Evolutionary conservation across 2,797 vertebrate genomes (phyloP).

Genomic region (Pangasius sanitwongsei): DNA sequence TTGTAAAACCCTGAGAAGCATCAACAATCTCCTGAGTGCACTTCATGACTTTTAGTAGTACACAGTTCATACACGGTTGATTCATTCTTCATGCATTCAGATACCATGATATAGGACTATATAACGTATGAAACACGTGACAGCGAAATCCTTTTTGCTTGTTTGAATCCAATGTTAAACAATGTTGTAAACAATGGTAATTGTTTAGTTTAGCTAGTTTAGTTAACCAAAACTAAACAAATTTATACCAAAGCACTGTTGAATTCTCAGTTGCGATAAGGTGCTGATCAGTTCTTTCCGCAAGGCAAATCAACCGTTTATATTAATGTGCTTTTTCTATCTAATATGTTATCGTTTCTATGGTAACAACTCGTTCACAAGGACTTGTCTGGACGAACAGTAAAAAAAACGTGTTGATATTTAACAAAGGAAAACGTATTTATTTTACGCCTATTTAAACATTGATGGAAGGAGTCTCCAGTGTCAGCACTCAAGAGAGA

Average conservation of each 20-base stretch:
- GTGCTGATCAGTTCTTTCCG: background rate
- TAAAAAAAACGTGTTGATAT: background rate
- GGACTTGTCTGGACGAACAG: background rate
- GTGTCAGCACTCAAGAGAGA: background rate
- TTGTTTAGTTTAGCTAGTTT: background rate
- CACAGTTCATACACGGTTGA: background rate
- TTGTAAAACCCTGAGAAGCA: background rate
- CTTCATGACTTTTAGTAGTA: too few species aligned
- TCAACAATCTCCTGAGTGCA: background rate
- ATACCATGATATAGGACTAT: background rate
- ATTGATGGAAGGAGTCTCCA: background rate
- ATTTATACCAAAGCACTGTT: background rate
- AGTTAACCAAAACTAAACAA: background rate
- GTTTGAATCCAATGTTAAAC: background rate
- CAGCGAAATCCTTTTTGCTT: background rate
- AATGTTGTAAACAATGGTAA: background rate
- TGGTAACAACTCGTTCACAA: background rate
- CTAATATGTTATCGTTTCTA: background rate
- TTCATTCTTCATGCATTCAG: background rate
- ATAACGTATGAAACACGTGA: background rate
- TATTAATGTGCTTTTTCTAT: background rate
- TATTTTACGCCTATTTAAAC: background rate
- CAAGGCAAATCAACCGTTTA: background rate
- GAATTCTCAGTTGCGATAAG: background rate
- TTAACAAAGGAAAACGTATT: background rate